Evolutionary conservation across 2,888 invertebrate genomes (phyloP), one percentile per base, ranked within the genome.

Genomic region (Drosophila monieri): DNA sequence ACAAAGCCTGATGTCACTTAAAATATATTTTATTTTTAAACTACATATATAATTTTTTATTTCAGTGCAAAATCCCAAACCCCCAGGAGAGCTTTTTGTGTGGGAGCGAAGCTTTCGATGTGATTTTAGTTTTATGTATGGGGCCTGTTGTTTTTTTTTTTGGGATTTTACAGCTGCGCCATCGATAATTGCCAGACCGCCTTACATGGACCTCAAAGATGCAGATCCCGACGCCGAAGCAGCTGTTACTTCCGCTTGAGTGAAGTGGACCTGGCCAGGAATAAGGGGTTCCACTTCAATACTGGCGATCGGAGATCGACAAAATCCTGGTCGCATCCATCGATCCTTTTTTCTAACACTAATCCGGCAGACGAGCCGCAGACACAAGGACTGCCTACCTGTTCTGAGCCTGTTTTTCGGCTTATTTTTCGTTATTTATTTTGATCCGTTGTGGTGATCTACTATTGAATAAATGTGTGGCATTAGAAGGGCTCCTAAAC

Each of bases 221-320:
- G 67, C 66, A 53, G 59, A 43, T 62, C 62, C 48, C 25, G 61
- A 54, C 27, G 35, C 30, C 21, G 71, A 53, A 58, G 80, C 84
- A 84, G 84, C 84, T 84, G 84, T 84, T 84, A 84, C 86, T 84
- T 84, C 84, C 84, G 86, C 77, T 56, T 59, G 65, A 77, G 15
- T 32, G 57, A 46, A 46, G 46, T 60, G 56, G 30, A 61, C 43
- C 43, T 21, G 21, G 43, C 27, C 15, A 1, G 32, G 6, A 59
- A 46, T 53, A 58, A 68, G 48, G 48, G 55, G 15, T 54, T 67
- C 69, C 65, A 46, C 49, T 57, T 59, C 53, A 39, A 18, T n/a
- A 15, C 35, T 23, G 41, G 23, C 12, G 12, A 35, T 39, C 37
- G 37, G 3, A n/a, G 35, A 32, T 23, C 44, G 46, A 9, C n/a